A percentile compares a stretch with the other conserved stretches of the same genome.
Conservation (phyloP, 2,888 invertebrate genomes). For the Drosophila sordidula region DNA sequence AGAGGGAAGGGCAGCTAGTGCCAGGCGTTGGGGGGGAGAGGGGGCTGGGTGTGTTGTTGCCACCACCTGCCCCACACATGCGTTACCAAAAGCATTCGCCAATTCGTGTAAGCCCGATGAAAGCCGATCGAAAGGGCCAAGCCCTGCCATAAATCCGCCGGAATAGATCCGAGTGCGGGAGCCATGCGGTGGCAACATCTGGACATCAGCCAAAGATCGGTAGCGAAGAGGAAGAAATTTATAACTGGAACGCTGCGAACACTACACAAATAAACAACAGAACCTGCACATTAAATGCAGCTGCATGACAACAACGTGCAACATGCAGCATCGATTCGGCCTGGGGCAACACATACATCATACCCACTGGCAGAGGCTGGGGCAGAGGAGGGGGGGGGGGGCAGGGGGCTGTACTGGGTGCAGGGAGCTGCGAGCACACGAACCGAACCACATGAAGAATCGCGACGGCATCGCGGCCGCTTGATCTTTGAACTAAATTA, state of each 20-base stretch:
- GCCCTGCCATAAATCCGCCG: neutral
- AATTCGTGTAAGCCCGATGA: no score
- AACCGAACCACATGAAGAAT: conserved; percentile 49
- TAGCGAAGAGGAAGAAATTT: conserved; percentile 22
- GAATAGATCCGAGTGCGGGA: neutral
- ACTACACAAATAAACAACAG: conserved; percentile 56
- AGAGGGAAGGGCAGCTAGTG: neutral
- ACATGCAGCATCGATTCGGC: conserved; percentile 30
- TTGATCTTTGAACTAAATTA: conserved; percentile 85
- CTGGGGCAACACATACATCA: conserved; percentile 12
- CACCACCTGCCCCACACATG: no score
- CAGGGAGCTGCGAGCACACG: neutral
- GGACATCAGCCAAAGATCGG: conserved; percentile 32
- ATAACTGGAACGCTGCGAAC: conserved; percentile 55
- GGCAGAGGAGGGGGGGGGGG: neutral
- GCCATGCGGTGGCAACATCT: conserved; percentile 35
- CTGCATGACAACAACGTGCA: conserved; percentile 34
- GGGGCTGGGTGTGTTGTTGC: neutral
- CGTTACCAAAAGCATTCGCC: neutral
- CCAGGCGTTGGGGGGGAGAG: neutral
- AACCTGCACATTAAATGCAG: conserved; percentile 57
- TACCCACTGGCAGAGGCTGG: neutral
- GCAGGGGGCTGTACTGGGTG: neutral
- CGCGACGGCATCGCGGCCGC: conserved; percentile 73
- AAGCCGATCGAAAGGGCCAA: no score